Evolutionary conservation across 2,797 vertebrate species (phyloP), one percentile per base, ranked within the genome.

Genomic region (Bradypodion pumilum): DNA sequence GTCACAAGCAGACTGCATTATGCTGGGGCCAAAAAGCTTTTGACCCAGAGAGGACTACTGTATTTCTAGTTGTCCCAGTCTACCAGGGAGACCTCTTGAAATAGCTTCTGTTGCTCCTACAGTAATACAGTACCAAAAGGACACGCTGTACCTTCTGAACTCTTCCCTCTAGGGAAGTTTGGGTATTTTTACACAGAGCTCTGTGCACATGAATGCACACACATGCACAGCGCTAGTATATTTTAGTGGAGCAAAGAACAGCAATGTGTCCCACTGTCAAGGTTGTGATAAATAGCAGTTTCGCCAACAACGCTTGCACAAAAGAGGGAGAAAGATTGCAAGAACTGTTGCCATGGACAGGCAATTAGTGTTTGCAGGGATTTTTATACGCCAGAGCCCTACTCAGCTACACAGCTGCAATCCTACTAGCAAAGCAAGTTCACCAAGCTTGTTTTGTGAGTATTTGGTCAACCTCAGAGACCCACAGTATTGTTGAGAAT

Each of bases 1-100:
- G 86, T 21, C 46, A 44, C 46, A 78, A 73, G 82, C 84, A 85
- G 79, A 85, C 83, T 78, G 69, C 62, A 82, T 82, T 87, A 80
- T 70, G 9, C 60, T 59, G 27, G 73, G 80, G 29, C n/a, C 7
- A 1, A 56, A n/a, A 56, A 85, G 65, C 40, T 81, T 63, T 79
- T 85, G 73, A 81, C 79, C 84, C 79, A 32, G 42, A 72, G 79
- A 81, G 65, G 42, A 46, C 42, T 52, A 42, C 37, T 73, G 44
- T n/a, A 42, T 7, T 42, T 52, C 29, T 42, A n/a, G 63, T 9
- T n/a, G 42, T 59, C 63, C 4, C 76, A 19, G 65, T 44, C 56
- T 44, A 37, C 40, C n/a, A 25, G n/a, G 52, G 16, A 62, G 63
- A 40, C 62, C 42, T 6, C 23, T 21, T 60, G 52, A 59, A 69